Percentiles rank a stretch among this genome's conserved stretches.
Evolutionary conservation across 2,113 vertebrate genomes (phyloP).

Genomic region (Nanorana parkeri): DNA sequence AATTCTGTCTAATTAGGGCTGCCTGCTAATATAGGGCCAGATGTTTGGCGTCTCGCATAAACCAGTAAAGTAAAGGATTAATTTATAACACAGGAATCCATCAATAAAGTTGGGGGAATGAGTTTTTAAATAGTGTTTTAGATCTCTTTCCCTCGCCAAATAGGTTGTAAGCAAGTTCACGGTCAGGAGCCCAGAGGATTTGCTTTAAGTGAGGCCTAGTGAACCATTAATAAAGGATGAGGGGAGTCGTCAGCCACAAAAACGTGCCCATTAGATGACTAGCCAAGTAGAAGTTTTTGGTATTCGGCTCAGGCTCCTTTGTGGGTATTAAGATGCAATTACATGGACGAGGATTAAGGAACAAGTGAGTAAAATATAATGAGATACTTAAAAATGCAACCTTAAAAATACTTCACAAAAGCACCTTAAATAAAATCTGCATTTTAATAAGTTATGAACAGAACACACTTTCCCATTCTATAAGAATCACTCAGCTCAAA

Average conservation of each 20-base stretch:
- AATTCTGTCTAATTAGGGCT: conserved; percentile 66
- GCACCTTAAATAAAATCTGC: not conserved
- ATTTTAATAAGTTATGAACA: conserved; percentile 20
- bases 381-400: conserved; percentile 47
- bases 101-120: conserved; percentile 61
- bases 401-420: conserved; percentile 22
- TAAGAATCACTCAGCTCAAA: not conserved
- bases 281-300: conserved; percentile 50
- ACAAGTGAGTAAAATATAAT: conserved; percentile 37
- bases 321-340: conserved; percentile 53
- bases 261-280: conserved; percentile 47
- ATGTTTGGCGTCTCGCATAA: conserved; percentile 65
- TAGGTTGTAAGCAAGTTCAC: conserved; percentile 51
- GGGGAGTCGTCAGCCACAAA: conserved; percentile 49
- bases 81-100: conserved; percentile 59
- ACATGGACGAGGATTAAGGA: conserved; percentile 41
- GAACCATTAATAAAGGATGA: conserved; percentile 52
- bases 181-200: conserved; percentile 46
- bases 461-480: conserved; percentile 15
- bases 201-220: conserved; percentile 46
- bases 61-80: conserved; percentile 62
- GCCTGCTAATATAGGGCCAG: conserved; percentile 68
- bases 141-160: conserved; percentile 54
- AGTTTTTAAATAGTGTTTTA: conserved; percentile 55
- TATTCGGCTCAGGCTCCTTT: conserved; percentile 45